Evolutionary conservation across 2,888 invertebrate species (phyloP).

Genomic region (Allolobophora icterica): DNA sequence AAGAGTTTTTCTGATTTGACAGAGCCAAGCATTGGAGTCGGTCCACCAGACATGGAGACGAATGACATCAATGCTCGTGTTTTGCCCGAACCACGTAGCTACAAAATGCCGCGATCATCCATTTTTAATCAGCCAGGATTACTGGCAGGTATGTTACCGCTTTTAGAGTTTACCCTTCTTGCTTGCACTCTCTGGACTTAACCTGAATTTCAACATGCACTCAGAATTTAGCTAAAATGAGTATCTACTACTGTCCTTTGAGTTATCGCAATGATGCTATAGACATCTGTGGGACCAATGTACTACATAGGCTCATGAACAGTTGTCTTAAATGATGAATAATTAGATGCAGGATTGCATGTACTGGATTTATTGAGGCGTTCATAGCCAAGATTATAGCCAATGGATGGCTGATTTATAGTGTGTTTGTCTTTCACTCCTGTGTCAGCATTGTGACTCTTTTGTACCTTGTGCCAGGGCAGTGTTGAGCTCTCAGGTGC

Average conservation of each 20-base stretch:
- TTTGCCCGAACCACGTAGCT: conserved; percentile 19
- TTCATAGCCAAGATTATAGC: background rate
- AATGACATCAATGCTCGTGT: background rate
- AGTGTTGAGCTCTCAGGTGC: too few species aligned
- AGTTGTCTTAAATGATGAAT: background rate
- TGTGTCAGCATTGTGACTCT: background rate
- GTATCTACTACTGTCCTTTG: background rate
- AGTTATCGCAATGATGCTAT: background rate
- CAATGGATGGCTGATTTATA: background rate
- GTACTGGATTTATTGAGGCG: background rate
- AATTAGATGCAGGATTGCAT: too few species aligned
- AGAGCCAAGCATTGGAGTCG: conserved; percentile 23
- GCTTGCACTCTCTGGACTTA: background rate
- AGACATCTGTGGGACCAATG: background rate
- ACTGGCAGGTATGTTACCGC: background rate
- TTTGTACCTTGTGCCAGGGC: background rate
- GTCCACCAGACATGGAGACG: conserved; percentile 15
- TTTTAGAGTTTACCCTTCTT: background rate
- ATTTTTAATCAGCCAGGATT: conserved; percentile 19
- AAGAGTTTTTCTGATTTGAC: background rate
- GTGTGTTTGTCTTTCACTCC: background rate
- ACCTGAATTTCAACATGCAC: background rate
- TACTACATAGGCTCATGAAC: background rate
- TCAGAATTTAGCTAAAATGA: background rate
- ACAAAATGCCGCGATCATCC: conserved; percentile 21